Evolutionary conservation across 2,888 invertebrate species (phyloP).

Genomic region (Idaea aversata): DNA sequence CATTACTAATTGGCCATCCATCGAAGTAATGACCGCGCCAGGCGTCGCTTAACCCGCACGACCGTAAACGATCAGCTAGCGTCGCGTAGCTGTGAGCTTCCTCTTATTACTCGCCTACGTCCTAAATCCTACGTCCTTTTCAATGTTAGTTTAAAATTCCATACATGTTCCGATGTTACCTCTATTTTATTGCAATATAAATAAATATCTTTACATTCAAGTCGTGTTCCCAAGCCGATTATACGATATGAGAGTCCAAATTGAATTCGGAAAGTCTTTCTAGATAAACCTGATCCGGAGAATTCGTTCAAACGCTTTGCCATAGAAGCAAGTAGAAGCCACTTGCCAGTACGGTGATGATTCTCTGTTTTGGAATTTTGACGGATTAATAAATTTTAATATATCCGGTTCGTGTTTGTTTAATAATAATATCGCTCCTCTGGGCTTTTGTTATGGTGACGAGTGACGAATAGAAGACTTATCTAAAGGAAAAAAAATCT

Average conservation of each 20-base stretch:
- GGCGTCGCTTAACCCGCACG: too few species aligned
- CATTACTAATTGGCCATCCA: too few species aligned
- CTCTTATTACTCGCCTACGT: too few species aligned
- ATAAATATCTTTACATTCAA: slow-evolving; percentile 20
- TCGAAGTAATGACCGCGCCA: too few species aligned
- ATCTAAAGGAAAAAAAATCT: too few species aligned
- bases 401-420: neutral
- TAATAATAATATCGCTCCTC: too few species aligned
- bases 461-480: too few species aligned
- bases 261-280: slow-evolving; percentile 61
- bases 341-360: slow-evolving; percentile 1
- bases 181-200: neutral
- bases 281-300: slow-evolving; percentile 36
- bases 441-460: too few species aligned
- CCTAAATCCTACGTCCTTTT: too few species aligned
- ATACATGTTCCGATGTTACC: neutral
- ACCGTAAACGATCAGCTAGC: too few species aligned
- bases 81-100: too few species aligned
- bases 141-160: too few species aligned
- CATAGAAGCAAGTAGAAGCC: slow-evolving; percentile 8
- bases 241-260: slow-evolving; percentile 65
- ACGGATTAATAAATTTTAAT: neutral
- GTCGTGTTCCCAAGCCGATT: slow-evolving; percentile 54
- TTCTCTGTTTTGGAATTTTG: slow-evolving; percentile 1
- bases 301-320: slow-evolving; percentile 23